phyloP scores from a whole-genome alignment of 2,888 invertebrate species.

The Ophion ellenae region DNA sequence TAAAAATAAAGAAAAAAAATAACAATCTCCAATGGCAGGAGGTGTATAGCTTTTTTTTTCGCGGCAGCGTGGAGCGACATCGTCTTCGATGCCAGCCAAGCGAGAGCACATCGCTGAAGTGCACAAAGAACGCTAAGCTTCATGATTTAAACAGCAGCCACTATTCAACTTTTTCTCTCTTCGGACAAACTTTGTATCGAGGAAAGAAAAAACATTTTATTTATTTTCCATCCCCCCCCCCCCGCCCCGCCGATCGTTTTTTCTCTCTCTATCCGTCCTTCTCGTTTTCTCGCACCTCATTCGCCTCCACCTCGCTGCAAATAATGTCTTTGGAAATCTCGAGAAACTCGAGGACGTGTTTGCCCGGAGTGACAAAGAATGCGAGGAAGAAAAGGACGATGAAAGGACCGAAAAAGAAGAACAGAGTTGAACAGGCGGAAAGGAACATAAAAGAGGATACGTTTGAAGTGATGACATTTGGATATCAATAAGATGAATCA shows the following conservation, averaged over 20 bases:
- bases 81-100: conserved; percentile 19
- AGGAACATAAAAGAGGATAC: conserved; percentile 4
- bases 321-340: conserved; percentile 19
- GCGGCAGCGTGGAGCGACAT: not conserved
- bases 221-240: conserved; percentile 7
- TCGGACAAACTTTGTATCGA: conserved; percentile 12
- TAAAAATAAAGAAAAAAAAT: conserved; percentile 9
- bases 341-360: conserved; percentile 16
- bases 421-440: not conserved
- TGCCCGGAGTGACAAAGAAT: not conserved
- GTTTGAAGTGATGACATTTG: conserved; percentile 20
- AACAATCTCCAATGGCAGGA: not conserved
- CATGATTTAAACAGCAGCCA: conserved; percentile 68
- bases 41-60: conserved; percentile 4
- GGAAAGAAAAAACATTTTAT: conserved; percentile 21
- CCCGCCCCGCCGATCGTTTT: not conserved
- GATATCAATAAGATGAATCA: conserved; percentile 29
- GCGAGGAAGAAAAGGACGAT: not conserved
- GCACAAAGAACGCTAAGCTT: conserved; percentile 40
- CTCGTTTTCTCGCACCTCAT: not conserved
- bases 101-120: conserved; percentile 36
- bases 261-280: not conserved
- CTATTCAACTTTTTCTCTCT: conserved; percentile 58
- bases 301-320: conserved; percentile 30
- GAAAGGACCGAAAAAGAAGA: not conserved